Evolutionary conservation across 2,888 invertebrate genomes (phyloP).

Genomic region (Malacosoma neustria): DNA sequence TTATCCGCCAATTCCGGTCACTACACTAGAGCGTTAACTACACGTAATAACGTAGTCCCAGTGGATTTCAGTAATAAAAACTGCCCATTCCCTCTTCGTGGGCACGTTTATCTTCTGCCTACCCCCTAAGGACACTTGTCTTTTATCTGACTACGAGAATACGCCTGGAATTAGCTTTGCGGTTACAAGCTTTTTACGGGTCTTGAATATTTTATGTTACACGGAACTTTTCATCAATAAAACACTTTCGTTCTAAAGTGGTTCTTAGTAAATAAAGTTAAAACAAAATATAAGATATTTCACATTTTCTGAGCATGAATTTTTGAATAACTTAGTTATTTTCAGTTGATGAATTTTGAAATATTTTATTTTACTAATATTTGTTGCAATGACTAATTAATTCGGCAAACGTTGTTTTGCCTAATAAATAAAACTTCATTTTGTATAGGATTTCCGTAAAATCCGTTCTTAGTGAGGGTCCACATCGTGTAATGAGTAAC

Average conservation of each 20-base stretch:
- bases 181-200: neutral
- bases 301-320: neutral
- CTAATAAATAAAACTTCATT: too few species aligned
- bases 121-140: neutral
- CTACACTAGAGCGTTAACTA: neutral
- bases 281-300: neutral
- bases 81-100: conserved; percentile 1
- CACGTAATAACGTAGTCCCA: conserved; percentile 1
- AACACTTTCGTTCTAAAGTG: neutral
- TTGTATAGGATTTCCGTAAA: too few species aligned
- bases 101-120: neutral
- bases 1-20: too few species aligned
- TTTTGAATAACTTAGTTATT: too few species aligned
- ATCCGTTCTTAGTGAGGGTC: too few species aligned
- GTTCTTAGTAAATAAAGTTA: neutral
- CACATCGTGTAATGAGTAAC: too few species aligned
- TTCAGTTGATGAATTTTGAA: too few species aligned
- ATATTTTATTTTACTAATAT: too few species aligned
- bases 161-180: neutral
- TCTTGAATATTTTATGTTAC: neutral
- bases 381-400: too few species aligned
- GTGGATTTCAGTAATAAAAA: conserved; percentile 4
- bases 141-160: neutral
- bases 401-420: too few species aligned
- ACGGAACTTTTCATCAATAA: neutral